Base-by-base conservation (phyloP, 2,888 invertebrate species). In the Drosophila paramelanica region DNA sequence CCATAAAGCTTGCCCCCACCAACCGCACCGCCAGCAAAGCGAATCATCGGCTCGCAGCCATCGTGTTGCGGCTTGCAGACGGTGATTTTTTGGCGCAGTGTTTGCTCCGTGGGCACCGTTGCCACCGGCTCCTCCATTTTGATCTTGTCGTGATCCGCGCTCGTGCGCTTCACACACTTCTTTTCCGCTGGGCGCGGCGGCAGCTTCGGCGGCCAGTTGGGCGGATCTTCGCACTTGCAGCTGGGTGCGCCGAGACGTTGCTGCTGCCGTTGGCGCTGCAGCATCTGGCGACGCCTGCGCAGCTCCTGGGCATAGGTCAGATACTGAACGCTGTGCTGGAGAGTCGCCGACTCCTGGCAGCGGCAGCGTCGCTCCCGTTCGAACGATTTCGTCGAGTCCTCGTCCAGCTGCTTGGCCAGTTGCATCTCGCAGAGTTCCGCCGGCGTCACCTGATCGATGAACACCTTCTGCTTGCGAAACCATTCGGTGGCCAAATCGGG, bases 401-500 rank as follows among this genome's bases (percentile, higher is more conserved):
- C 43, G 0, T 27, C 41, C 42, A 14, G 5, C 0, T 33, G 13
- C 10, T 39, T 46, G 13, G 14, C 5, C 8, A 33, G 25, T 20
- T 8, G 23, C 64, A 45, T 4, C n/a, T 88, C 67, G 5, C 11
- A 42, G 14, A 17, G 13, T 25, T 83, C 80, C 8, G 27, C 20
- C 0, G 27, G 8, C 1, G 58, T 70, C 2, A 83, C 58, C 36
- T 17, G 56, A 59, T 83, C 87, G 20, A 77, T 52, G 4, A 67
- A 76, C 4, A 45, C 5, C 42, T 83, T 89, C 31, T 89, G 88
- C 50, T 74, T 82, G 45, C 89, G 85, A 51, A 73, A 88, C 89
- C 85, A 86, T 5, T 76, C 83, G 14, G 89, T 86, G 25, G 85
- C 85, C 77, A 85, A 47, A 5, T 85, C 85, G 0, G 89, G 85